Percentiles rank a stretch among this genome's conserved stretches.
Evolutionary conservation across 1,140 invertebrate genomes (phyloP).

Genomic region (Brachionus rotundiformis): DNA sequence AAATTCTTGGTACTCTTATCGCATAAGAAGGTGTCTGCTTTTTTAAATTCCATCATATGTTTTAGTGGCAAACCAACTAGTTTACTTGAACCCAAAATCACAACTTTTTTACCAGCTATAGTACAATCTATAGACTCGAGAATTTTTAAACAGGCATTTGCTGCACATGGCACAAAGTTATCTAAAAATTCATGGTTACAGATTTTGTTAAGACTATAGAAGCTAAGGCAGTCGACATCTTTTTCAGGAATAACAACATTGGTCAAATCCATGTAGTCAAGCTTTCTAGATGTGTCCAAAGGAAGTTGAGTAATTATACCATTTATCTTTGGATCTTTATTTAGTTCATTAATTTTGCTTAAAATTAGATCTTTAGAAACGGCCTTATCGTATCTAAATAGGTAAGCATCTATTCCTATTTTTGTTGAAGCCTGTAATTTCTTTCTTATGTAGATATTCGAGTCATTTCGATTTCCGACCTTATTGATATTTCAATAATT

Average conservation of each 20-base stretch:
- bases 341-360: constrained; percentile 75
- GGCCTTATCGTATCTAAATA: constrained; percentile 70
- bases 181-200: constrained; percentile 72
- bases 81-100: constrained; percentile 92
- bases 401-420: constrained; percentile 81
- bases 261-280: constrained; percentile 82
- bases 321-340: constrained; percentile 79
- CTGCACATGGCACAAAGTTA: constrained; percentile 87
- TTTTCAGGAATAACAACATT: constrained; percentile 81
- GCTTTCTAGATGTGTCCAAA: constrained; percentile 76
- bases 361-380: constrained; percentile 67
- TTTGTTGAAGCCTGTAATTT: constrained; percentile 88
- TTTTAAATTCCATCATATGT: not conserved
- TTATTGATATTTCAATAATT: not conserved
- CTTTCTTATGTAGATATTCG: constrained; percentile 97
- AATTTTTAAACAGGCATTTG: constrained; percentile 85
- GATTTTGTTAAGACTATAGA: constrained; percentile 80
- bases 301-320: constrained; percentile 94
- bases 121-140: constrained; percentile 72
- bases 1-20: constrained; percentile 89
- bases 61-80: constrained; percentile 93
- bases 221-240: constrained; percentile 95
- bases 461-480: constrained; percentile 91
- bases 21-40: constrained; percentile 93
- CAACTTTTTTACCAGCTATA: constrained; percentile 81